These are phyloP conservation scores for Sipha flava DNA, from an alignment of 1,140 invertebrate species.

Conservation along the genomic window DNA sequence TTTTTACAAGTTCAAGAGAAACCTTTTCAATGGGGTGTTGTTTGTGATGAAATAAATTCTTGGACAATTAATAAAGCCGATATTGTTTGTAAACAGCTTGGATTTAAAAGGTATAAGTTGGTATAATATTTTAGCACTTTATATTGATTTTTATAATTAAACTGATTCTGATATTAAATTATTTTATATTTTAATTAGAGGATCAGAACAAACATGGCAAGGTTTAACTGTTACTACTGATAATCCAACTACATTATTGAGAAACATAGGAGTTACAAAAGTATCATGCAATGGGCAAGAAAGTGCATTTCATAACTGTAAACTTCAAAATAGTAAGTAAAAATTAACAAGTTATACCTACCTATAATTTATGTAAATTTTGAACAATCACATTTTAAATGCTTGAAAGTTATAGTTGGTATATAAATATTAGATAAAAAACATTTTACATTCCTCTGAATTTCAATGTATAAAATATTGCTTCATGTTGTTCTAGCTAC, in stretches of 20 bases:
- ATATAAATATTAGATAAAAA: no score
- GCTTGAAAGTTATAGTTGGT: no score
- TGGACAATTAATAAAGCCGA: constrained; percentile 50
- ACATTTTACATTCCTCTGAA: no score
- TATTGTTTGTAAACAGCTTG: constrained; percentile 50
- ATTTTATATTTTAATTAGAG: constrained; percentile 43
- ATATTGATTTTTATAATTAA: no score
- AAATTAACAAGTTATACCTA: no score
- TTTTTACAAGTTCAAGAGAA: constrained; percentile 49
- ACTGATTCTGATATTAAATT: no score
- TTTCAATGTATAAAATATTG: no score
- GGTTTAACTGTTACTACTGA: constrained; percentile 41
- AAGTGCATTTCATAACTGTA: constrained; percentile 46
- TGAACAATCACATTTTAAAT: no score
- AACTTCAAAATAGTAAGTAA: constrained; percentile 39
- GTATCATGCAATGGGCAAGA: constrained; percentile 49
- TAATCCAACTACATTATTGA: constrained; percentile 27
- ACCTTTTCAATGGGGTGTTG: constrained; percentile 47
- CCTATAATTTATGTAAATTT: no score
- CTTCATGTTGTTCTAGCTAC: no score
- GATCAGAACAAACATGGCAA: constrained; percentile 49
- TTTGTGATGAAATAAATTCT: constrained; percentile 47
- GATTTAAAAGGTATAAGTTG: constrained; percentile 50
- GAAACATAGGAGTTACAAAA: constrained; percentile 41
- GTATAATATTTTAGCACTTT: no score